These are phyloP conservation scores for Balanococcus diminutus DNA, from an alignment of 2,888 invertebrate genomes.

Conservation along the genomic window DNA sequence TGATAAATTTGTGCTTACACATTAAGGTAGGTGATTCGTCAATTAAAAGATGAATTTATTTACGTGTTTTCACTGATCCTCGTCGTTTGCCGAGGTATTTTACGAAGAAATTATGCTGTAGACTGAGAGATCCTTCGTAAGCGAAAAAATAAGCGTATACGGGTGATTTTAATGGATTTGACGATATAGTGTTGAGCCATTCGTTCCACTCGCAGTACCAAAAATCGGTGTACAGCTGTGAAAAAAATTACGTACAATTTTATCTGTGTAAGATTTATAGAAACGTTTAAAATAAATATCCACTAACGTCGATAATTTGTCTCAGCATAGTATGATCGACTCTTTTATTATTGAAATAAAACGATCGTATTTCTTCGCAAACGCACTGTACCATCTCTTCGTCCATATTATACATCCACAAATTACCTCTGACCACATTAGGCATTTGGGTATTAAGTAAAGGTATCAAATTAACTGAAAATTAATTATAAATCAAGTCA, in stretches of 20 bases:
- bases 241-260: no score
- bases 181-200: background rate
- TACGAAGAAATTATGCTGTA: background rate
- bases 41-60: no score
- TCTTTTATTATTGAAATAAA: background rate
- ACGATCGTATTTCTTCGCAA: background rate
- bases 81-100: background rate
- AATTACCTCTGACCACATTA: background rate
- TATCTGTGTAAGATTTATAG: background rate
- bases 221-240: background rate
- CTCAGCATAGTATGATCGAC: background rate
- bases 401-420: conserved; percentile 43
- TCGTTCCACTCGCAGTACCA: conserved; percentile 23
- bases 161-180: background rate
- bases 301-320: conserved; percentile 12
- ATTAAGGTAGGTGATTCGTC: no score
- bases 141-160: background rate
- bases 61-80: background rate
- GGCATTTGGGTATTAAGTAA: background rate
- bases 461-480: background rate
- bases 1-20: no score
- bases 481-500: background rate
- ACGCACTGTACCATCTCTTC: background rate
- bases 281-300: no score
- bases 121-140: background rate